A percentile compares a stretch with the other conserved stretches of the same genome.
Conservation (phyloP, 2,797 vertebrate genomes). For the Emydoidea blandingii region DNA sequence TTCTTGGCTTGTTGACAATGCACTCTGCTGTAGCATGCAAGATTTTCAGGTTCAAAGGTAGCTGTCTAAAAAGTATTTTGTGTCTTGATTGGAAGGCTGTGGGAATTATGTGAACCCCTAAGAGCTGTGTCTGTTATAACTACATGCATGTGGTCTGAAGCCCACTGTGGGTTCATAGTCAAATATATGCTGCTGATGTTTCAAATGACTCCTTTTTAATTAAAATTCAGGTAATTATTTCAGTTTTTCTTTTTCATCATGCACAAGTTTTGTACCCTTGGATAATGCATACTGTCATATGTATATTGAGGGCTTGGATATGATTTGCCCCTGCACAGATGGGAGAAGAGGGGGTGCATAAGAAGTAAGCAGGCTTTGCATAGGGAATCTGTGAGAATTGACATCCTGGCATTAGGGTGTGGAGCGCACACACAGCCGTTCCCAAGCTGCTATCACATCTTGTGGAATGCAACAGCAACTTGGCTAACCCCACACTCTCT, state of each 20-base stretch:
- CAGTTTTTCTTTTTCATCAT: background rate
- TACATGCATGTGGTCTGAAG: background rate
- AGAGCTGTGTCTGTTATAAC: background rate
- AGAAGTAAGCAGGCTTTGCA: background rate
- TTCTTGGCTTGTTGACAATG: background rate
- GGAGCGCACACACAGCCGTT: background rate
- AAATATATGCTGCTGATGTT: background rate
- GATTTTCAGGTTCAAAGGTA: background rate
- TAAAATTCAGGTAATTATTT: slow-evolving; percentile 23
- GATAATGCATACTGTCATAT: slow-evolving; percentile 2
- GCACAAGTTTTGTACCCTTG: slow-evolving; percentile 27
- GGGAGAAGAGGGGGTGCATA: background rate
- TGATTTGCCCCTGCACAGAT: slow-evolving; percentile 16
- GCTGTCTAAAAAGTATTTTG: background rate
- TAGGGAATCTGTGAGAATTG: background rate
- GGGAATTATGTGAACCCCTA: background rate
- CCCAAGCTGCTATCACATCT: background rate
- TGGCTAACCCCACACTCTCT: background rate
- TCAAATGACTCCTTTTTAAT: background rate
- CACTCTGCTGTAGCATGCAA: background rate
- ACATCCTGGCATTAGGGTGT: background rate
- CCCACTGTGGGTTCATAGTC: background rate
- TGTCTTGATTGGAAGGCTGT: background rate
- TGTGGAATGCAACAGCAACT: background rate
- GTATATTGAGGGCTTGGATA: background rate